Conservation (phyloP, 2,888 invertebrate species). For the Ceraclea dissimilis region DNA sequence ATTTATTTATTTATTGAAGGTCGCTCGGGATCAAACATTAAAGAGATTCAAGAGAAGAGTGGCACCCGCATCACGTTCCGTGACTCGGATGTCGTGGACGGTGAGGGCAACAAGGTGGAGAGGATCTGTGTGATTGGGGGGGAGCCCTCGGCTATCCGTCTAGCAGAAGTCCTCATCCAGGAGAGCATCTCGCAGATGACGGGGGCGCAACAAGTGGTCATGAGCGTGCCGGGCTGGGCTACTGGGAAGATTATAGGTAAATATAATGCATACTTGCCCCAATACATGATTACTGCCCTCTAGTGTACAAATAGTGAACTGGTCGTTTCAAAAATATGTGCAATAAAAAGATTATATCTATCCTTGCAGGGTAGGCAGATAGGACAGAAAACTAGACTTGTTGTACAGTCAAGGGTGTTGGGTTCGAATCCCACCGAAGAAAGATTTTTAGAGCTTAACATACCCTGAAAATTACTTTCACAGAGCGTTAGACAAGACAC, state of each 20-base stretch:
- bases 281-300: no score
- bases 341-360: no score
- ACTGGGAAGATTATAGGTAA: conserved; percentile 66
- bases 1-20: no score
- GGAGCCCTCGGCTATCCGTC: conserved; percentile 52
- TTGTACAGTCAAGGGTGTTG: no score
- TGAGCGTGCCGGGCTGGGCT: conserved; percentile 58
- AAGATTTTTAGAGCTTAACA: no score
- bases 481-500: no score
- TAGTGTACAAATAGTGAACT: no score
- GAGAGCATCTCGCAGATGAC: conserved; percentile 66
- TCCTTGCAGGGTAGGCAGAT: no score
- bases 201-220: conserved; percentile 55
- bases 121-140: conserved; percentile 68
- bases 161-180: conserved; percentile 65
- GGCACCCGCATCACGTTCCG: conserved; percentile 52
- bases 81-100: conserved; percentile 31
- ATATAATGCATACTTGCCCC: conserved; percentile 12
- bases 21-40: conserved; percentile 67
- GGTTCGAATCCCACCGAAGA: no score
- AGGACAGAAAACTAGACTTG: no score
- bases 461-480: no score
- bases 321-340: no score
- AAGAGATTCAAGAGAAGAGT: conserved; percentile 64
- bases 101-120: conserved; percentile 48